Evolutionary conservation across 2,888 invertebrate genomes (phyloP).

Genomic region (Himalopsyche japonica): DNA sequence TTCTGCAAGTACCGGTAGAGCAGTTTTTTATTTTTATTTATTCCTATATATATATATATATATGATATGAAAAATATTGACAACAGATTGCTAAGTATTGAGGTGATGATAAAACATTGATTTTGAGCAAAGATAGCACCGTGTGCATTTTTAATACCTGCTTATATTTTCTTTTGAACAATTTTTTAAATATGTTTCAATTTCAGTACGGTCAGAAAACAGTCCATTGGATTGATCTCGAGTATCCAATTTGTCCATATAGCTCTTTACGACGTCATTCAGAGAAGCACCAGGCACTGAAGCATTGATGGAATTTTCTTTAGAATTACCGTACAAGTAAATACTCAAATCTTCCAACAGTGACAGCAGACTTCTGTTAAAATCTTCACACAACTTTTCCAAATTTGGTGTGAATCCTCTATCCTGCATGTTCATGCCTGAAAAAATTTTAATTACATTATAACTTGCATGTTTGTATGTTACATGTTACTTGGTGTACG

Average conservation of each 20-base stretch:
- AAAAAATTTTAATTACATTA: neutral
- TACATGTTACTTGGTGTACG: too few species aligned
- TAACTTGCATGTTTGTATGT: neutral
- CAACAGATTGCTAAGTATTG: too few species aligned
- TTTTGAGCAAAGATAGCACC: too few species aligned
- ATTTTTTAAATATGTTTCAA: conserved; percentile 59
- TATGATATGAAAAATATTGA: too few species aligned
- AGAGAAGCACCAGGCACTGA: conserved; percentile 38
- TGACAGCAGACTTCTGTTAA: conserved; percentile 66
- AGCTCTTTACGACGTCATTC: conserved; percentile 11
- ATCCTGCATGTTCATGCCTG: conserved; percentile 74
- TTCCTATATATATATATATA: too few species aligned
- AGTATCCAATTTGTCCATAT: conserved; percentile 46
- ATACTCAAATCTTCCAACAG: conserved; percentile 71
- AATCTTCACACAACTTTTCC: conserved; percentile 68
- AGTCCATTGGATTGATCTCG: neutral
- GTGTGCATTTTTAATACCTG: conserved; percentile 51
- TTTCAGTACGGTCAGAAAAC: conserved; percentile 52
- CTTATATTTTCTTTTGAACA: conserved; percentile 55
- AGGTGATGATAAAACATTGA: too few species aligned
- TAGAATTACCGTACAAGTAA: conserved; percentile 61
- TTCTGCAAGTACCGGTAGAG: too few species aligned
- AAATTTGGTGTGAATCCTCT: conserved; percentile 76
- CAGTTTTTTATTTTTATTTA: too few species aligned
- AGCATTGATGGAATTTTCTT: conserved; percentile 47